Percentiles rank a stretch among this genome's conserved stretches.
phyloP scores from a whole-genome alignment of 2,797 vertebrate species.

The Arctocebus calabarensis region DNA sequence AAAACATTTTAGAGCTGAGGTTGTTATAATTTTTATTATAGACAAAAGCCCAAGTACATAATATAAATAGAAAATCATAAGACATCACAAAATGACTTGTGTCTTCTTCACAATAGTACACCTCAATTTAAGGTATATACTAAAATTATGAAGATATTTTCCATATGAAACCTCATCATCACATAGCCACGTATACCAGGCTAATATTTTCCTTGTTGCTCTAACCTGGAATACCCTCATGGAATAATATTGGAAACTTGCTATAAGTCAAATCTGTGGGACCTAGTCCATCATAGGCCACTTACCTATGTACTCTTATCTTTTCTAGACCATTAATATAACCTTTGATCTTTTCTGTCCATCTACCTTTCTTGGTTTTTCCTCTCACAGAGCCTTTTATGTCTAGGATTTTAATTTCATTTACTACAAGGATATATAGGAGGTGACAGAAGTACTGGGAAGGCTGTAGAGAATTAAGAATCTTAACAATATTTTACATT shows the following conservation, averaged over 20 bases:
- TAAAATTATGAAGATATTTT: not conserved
- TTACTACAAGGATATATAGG: not conserved
- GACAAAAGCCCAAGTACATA: not conserved
- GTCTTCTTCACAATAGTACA: not conserved
- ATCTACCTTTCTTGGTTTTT: not conserved
- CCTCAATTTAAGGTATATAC: not conserved
- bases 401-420: constrained; percentile 40
- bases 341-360: not conserved
- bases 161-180: not conserved
- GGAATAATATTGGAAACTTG: not conserved
- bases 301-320: not conserved
- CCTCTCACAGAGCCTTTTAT: not conserved
- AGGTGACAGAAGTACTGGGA: not conserved
- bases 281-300: not conserved
- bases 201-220: not conserved
- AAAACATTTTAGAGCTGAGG: constrained; percentile 14
- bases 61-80: constrained; percentile 21
- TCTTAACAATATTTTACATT: not conserved
- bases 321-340: not conserved
- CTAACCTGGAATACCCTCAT: not conserved
- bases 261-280: not conserved
- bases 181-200: not conserved
- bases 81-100: not conserved
- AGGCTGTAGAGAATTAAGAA: not conserved
- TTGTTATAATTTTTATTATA: constrained; percentile 12